Evolutionary conservation across 1,140 invertebrate species (phyloP), one percentile per base, ranked within the genome.

Genomic region (Phthorimaea operculella): DNA sequence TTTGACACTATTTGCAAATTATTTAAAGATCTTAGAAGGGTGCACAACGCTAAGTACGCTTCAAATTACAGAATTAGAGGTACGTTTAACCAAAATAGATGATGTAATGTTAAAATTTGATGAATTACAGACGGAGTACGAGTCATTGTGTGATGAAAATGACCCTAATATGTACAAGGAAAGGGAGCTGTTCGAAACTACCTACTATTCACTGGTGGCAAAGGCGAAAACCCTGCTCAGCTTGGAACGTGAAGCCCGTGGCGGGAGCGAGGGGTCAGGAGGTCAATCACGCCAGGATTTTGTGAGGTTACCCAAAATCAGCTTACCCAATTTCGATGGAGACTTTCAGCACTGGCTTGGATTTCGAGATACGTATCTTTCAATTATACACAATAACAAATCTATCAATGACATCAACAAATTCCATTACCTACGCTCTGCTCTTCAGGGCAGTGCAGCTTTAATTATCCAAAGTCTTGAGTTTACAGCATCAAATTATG

Each of bases 391-490:
- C 21, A 50, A 50, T 50, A 50, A 50, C 52, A 59, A 48, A 11
- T 17, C 16, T 14, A 54, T 58, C 33, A 34, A 51, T 2, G 36
- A 54, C 47, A 58, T 58, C 10, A 54, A 51, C 17, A 58, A 58
- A 54, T 58, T 58, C 51, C 57, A 58, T 8, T 58, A 58, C 14
- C 57, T 58, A 42, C 57, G 57, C 8, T 52, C 57, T n/a, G 36
- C 52, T n/a, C 14, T 58, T n/a, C 50, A 48, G 1, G 52, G 57
- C 10, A 54, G 34, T 21, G 57, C 57, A 7, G 14, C 53, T 52
- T 48, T 55, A 28, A 21, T 59, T 0, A 55, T 59, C 17, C 51
- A 55, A 52, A 59, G 50, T 16, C 34, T 55, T 4, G 58, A 52
- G 9, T 55, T 59, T 34, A 50, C 51, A 36, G 34, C 50, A 10